phyloP scores from a whole-genome alignment of 2,113 vertebrate species.

The Aplodontia rufa region DNA sequence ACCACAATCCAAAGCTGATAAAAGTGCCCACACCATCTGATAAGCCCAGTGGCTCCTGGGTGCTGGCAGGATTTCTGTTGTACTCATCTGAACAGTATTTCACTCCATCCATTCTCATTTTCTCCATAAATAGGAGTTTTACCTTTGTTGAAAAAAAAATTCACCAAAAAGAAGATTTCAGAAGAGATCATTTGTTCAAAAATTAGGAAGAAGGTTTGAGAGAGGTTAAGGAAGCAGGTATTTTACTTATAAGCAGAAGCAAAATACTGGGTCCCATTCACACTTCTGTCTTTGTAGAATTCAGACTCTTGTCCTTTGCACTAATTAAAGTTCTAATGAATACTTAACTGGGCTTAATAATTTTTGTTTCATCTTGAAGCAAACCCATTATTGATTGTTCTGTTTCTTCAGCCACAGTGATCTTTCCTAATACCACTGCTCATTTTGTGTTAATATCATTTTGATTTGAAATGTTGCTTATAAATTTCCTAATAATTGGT shows the following conservation, averaged over 20 bases:
- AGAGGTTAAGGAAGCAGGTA: neutral
- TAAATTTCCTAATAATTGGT: conserved; percentile 6
- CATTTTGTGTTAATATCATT: neutral
- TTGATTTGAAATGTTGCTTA: conserved; percentile 20
- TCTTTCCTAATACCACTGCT: neutral
- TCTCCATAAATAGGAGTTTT: conserved; percentile 10
- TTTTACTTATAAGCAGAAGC: conserved; percentile 7
- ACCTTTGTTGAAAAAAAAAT: neutral
- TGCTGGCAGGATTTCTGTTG: neutral
- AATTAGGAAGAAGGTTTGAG: neutral
- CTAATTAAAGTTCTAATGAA: neutral
- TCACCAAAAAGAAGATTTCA: neutral
- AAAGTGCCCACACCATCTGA: conserved; percentile 10
- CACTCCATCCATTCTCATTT: conserved; percentile 28
- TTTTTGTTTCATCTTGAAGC: neutral
- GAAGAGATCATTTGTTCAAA: neutral
- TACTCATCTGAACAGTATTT: neutral
- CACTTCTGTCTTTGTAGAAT: neutral
- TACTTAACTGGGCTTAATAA: neutral
- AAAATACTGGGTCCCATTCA: neutral
- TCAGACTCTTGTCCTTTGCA: neutral
- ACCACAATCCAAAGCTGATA: conserved; percentile 5
- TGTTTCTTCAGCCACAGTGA: neutral
- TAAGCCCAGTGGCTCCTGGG: neutral
- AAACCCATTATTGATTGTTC: neutral